Evolutionary conservation across 2,888 invertebrate species (phyloP), one percentile per base, ranked within the genome.

Genomic region (Teleiodes luculella): DNA sequence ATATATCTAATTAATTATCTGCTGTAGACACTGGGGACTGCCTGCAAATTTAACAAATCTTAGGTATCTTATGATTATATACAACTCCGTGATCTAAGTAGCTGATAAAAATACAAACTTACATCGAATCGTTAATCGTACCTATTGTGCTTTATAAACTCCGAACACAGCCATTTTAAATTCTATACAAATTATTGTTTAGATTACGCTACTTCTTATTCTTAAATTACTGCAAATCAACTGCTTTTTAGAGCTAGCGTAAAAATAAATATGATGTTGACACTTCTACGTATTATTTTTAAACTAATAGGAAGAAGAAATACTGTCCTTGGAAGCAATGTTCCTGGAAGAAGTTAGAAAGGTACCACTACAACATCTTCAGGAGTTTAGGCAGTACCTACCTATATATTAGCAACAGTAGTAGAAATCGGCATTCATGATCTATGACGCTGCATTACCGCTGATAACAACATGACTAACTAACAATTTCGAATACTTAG

Each of bases 91-190:
- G 56, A 61, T 61, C 61, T 60, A 50, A 59, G 8, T 55, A 59
- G 92, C 93, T 95, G 95, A 57, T 63, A 65, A 77, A 76, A 76
- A 72, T 82, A 83, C 74, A 79, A 79, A 80, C 72, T 75, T 72
- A 72, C 63, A 57, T 60, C 59, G 62, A 67, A 66, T 68, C 68
- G 67, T 66, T 64, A 63, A 64, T 66, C 63, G 60, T 74, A 76
- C 60, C 70, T 83, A 83, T 79, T 80, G 81, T 83, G 81, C 76
- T 80, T 70, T 78, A 74, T 77, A 81, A 80, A 76, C 68, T 66
- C 81, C 80, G 79, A 86, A 87, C 88, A 89, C 88, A 89, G 88
- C 88, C 88, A 86, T 87, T 82, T 85, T 76, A 82, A 73, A 77
- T 82, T 76, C 76, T 80, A 75, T 78, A 67, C 65, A 76, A 76